Percentiles rank a stretch among this genome's conserved stretches.
These are phyloP conservation scores for Phaethon lepturus DNA, from an alignment of 2,113 vertebrate genomes.

Conservation along the genomic window DNA sequence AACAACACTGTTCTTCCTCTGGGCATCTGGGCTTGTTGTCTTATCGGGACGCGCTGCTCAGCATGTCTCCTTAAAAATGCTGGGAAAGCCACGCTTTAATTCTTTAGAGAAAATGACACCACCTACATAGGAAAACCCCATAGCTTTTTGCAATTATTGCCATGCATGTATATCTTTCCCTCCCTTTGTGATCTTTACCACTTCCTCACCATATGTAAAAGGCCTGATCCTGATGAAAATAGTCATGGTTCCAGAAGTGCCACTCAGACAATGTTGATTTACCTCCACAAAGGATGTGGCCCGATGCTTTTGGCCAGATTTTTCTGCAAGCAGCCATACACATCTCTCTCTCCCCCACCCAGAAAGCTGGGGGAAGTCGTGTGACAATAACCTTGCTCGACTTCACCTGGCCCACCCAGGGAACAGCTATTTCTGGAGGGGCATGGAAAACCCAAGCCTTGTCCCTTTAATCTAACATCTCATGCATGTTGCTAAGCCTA, in stretches of 20 bases:
- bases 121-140: slow-evolving; percentile 12
- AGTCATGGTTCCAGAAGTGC: slow-evolving; percentile 2
- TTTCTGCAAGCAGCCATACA: background rate
- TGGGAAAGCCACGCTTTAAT: background rate
- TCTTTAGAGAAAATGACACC: slow-evolving; percentile 28
- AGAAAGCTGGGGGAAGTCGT: slow-evolving; percentile 47
- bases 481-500: slow-evolving; percentile 61
- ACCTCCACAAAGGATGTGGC: slow-evolving; percentile 48
- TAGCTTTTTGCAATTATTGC: slow-evolving; percentile 29
- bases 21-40: slow-evolving; percentile 7
- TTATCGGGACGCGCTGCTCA: background rate
- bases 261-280: slow-evolving; percentile 47
- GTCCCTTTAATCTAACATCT: slow-evolving; percentile 78
- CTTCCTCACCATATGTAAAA: slow-evolving; percentile 61
- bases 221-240: slow-evolving; percentile 47
- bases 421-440: slow-evolving; percentile 75
- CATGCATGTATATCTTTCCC: background rate
- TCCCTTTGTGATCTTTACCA: slow-evolving; percentile 60
- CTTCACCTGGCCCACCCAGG: slow-evolving; percentile 81
- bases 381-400: slow-evolving; percentile 57
- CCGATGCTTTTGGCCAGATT: background rate
- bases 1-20: slow-evolving; percentile 1
- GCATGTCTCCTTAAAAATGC: background rate
- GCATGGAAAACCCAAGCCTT: slow-evolving; percentile 66
- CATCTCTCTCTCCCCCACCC: slow-evolving; percentile 20